Evolutionary conservation across 2,113 vertebrate genomes (phyloP), one percentile per base, ranked within the genome.

Genomic region (Penelope pileata): DNA sequence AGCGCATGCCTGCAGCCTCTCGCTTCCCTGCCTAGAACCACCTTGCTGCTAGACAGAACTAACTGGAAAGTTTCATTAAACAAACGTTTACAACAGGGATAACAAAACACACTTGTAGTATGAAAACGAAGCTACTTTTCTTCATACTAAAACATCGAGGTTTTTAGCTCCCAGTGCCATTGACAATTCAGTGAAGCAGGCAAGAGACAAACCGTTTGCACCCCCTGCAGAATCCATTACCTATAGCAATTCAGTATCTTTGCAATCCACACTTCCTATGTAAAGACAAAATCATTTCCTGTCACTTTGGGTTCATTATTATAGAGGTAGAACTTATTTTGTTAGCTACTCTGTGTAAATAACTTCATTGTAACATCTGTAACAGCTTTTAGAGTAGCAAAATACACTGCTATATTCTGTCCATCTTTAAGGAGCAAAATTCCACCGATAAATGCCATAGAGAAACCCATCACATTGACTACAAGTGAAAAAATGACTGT

Each of bases 211-310:
- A 53, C 32, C 43, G 17, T 11, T 50, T 7, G 30, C 40, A 64
- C 19, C 0, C 24, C 36, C 21, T 51, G 42, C 36, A 24, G 26
- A n/a, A 30, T 69, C 27, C 0, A 1, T 7, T 36, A 64, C 43
- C 16, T 59, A 56, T 8, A 17, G 59, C 30, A 34, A 54, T 32
- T 66, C 43, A 12, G 10, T 23, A 38, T 29, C 38, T 54, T 74
- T 19, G 30, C 21, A 16, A 17, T 26, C 34, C 34, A 64, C 47
- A 18, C 45, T 10, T 16, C 36, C 48, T 26, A 16, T 2, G 23
- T 42, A 86, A 78, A 63, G 24, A 6, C 62, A 9, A 2, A 42
- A 43, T 27, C 34, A 17, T 48, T 63, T 56, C 45, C 45, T 21
- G 2, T 34, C 14, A 72, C 36, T 17, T 40, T 32, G 22, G 5